Percentiles rank a stretch among this genome's conserved stretches.
Conservation (phyloP, 2,113 vertebrate species). For the Pan troglodytes region DNA sequence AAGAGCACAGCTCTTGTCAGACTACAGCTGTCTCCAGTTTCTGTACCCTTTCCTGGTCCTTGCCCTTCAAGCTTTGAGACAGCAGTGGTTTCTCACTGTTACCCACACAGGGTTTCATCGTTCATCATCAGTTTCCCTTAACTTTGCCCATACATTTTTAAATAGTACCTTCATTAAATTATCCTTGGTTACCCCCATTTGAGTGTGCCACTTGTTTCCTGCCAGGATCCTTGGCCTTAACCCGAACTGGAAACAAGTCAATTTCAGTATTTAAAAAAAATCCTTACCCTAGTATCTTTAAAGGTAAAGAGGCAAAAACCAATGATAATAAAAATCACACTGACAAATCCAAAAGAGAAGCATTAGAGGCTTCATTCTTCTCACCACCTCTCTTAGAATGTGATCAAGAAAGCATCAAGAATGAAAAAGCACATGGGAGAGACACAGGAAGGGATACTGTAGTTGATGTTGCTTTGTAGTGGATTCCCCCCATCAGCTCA, state of each 20-base stretch:
- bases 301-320: background rate
- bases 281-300: background rate
- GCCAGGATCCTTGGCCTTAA: background rate
- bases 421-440: background rate
- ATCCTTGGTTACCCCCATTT: background rate
- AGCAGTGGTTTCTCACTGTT: background rate
- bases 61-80: background rate
- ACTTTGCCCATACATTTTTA: background rate
- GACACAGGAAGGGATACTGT: rapidly evolving
- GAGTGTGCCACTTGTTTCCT: background rate
- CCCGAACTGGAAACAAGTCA: background rate
- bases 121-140: background rate
- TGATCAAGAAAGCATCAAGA: background rate
- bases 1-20: background rate
- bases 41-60: background rate
- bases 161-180: background rate
- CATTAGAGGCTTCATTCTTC: background rate
- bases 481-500: background rate
- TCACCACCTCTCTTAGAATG: background rate
- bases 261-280: background rate
- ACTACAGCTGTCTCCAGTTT: background rate
- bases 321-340: background rate
- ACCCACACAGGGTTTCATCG: background rate
- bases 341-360: conserved; percentile 8
- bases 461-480: background rate